phyloP scores from a whole-genome alignment of 2,888 invertebrate species.

The Polyploca ridens region DNA sequence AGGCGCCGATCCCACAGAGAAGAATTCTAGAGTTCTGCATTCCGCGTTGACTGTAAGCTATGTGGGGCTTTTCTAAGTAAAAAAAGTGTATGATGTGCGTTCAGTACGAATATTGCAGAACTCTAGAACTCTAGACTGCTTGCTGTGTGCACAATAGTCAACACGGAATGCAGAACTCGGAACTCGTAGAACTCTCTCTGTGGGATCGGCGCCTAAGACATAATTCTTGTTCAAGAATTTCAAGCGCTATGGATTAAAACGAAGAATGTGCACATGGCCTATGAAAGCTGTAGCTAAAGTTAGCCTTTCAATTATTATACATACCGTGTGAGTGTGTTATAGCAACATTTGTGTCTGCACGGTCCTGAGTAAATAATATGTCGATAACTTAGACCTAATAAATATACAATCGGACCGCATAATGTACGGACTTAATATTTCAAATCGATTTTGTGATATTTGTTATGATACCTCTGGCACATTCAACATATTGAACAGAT shows the following conservation, averaged over 20 bases:
- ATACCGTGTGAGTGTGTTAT: neutral
- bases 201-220: too few species aligned
- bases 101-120: too few species aligned
- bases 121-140: too few species aligned
- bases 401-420: neutral
- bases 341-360: neutral
- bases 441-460: conserved; percentile 4
- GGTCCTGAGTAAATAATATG: neutral
- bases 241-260: neutral
- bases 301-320: neutral
- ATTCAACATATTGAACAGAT: neutral
- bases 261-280: conserved; percentile 2
- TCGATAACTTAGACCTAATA: neutral
- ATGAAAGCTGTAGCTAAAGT: conserved; percentile 2
- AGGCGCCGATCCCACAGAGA: too few species aligned
- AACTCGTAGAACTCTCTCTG: too few species aligned
- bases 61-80: too few species aligned
- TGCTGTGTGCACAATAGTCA: too few species aligned
- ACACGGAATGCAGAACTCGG: too few species aligned
- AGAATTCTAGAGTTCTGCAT: too few species aligned
- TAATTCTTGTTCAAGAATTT: neutral
- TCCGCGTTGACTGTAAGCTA: too few species aligned
- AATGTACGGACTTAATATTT: neutral
- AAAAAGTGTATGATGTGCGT: too few species aligned
- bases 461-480: neutral